A percentile compares a stretch with the other conserved stretches of the same genome.
phyloP scores from a whole-genome alignment of 2,888 invertebrate species.

The Lottia gigantea region DNA sequence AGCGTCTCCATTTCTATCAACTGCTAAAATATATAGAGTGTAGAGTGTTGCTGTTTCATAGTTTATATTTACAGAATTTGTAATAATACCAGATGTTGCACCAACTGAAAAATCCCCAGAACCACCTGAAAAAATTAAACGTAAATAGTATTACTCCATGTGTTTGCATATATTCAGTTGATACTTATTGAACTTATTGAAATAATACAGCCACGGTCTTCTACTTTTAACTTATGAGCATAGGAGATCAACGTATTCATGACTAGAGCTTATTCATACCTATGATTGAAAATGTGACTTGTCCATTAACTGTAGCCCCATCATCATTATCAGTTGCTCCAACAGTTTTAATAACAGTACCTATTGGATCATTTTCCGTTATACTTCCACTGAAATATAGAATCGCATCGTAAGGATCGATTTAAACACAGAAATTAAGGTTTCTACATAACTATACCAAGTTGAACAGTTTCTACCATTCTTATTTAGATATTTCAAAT shows the following conservation, averaged over 20 bases:
- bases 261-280: too few relatives aligned
- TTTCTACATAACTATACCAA: too few relatives aligned
- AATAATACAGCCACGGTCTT: too few relatives aligned
- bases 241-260: too few relatives aligned
- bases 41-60: constrained; percentile 46
- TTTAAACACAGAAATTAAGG: too few relatives aligned
- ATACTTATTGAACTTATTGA: too few relatives aligned
- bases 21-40: constrained; percentile 39
- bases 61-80: constrained; percentile 38
- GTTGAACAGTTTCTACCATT: too few relatives aligned
- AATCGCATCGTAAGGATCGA: neutral
- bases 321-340: constrained; percentile 56
- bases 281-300: constrained; percentile 41
- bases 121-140: constrained; percentile 14
- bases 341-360: constrained; percentile 43
- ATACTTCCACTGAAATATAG: constrained; percentile 37
- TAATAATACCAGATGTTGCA: constrained; percentile 35
- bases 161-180: too few relatives aligned
- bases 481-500: too few relatives aligned
- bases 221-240: too few relatives aligned
- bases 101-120: constrained; percentile 38
- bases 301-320: constrained; percentile 43
- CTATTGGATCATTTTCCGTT: constrained; percentile 37
- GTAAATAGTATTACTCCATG: too few relatives aligned
- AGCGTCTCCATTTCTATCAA: constrained; percentile 45